Base-by-base conservation (phyloP, 2,888 invertebrate genomes). In the Lutraria lutraria region DNA sequence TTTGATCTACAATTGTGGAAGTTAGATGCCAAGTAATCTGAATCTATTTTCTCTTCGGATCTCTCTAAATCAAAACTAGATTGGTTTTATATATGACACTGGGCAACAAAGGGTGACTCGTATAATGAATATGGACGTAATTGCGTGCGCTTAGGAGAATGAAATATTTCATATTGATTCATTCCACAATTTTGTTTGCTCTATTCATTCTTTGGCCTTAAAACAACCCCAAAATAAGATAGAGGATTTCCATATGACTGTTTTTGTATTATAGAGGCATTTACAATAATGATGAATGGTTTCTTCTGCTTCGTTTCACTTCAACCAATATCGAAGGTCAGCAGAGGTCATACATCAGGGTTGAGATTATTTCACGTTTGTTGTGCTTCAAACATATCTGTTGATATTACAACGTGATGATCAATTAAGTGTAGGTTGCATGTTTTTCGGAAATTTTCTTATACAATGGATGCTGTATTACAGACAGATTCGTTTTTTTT, bases 161-260 rank as follows among this genome's bases (percentile, higher is more conserved):
- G 56, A 16, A 56, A 56, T 16, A 56, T 56, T 19, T 56, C 56
- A 15, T 56, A 56, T 56, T 56, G 56, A 56, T 56, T 56, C 56
- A 56, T 19, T 16, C 19, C 56, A 56, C 19, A 56, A 16, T 56
- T 56, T 56, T 56, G 56, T 56, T 56, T 56, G 56, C 56, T 15
- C 56, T 56, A 56, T 56, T 56, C 56, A 56, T 56, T 13, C 19
- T 19, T 8, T 56, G 56, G 56, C 56, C 56, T 56, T 56, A 56
- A 56, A 56, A 56, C 56, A 56, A 56, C 56, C 56, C 56, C 56
- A 56, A 56, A 56, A 56, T 56, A 56, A 56, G 56, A 56, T 56
- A 56, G 56, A 56, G 56, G 56, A 15, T 56, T 56, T 56, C 56
- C 19, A 56, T 56, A 56, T 15, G 56, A 15, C 56, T 56, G 16